These are phyloP conservation scores for Teleopsis dalmanni DNA, from an alignment of 1,140 invertebrate genomes.

Conservation along the genomic window DNA sequence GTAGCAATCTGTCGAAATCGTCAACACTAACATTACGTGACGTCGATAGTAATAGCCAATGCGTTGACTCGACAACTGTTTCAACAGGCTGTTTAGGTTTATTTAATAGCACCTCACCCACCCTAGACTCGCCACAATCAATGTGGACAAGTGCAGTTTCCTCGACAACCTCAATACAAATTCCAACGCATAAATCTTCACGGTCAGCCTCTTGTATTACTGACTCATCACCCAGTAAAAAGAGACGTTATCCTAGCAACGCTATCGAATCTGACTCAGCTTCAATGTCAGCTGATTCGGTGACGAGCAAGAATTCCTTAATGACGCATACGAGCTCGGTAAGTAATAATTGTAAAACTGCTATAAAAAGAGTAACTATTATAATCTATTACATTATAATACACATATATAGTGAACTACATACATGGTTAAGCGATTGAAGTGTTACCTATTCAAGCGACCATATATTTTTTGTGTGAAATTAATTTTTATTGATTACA, in stretches of 20 bases:
- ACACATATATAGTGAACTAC: too few relatives aligned
- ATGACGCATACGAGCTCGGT: conserved; percentile 49
- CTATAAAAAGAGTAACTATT: too few relatives aligned
- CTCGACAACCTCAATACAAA: conserved; percentile 7
- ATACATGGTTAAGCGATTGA: too few relatives aligned
- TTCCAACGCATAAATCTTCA: conserved; percentile 24
- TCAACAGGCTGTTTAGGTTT: conserved; percentile 9
- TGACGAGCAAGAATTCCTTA: conserved; percentile 53
- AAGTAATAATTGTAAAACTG: too few relatives aligned
- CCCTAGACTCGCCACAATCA: conserved; percentile 30
- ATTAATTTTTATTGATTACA: too few relatives aligned
- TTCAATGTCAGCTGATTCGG: conserved; percentile 62
- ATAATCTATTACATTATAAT: too few relatives aligned
- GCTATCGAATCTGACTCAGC: conserved; percentile 56
- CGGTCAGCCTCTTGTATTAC: conserved; percentile 45
- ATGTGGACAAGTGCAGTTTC: conserved; percentile 24
- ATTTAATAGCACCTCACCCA: conserved; percentile 26
- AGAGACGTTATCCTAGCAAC: conserved; percentile 34
- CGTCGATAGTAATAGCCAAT: background rate
- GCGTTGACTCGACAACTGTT: background rate
- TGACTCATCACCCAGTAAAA: conserved; percentile 34
- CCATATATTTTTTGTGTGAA: too few relatives aligned
- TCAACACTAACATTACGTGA: conserved; percentile 19
- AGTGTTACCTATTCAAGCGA: too few relatives aligned
- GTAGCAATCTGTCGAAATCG: conserved; percentile 17